phyloP scores from a whole-genome alignment of 1,140 invertebrate genomes.

The Panonychus citri region DNA sequence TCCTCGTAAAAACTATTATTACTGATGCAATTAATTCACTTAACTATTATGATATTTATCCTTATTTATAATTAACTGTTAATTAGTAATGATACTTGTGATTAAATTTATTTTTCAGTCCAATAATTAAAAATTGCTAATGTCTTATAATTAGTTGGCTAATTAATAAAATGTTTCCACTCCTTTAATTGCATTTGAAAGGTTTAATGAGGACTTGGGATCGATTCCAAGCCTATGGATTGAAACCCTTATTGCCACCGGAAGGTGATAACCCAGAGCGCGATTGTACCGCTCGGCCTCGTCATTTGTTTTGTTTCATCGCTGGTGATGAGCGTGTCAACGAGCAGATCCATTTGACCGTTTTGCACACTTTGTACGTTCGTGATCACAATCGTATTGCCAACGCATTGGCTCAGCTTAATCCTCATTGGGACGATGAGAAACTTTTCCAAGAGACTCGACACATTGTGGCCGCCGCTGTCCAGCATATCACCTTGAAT shows the following conservation, averaged over 20 bases:
- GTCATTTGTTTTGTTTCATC: constrained; percentile 43
- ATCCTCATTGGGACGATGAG: constrained; percentile 29
- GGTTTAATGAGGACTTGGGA: constrained; percentile 14
- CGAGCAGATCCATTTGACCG: constrained; percentile 26
- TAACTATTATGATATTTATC: no score
- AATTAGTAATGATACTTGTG: no score
- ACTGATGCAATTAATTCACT: no score
- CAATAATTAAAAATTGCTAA: no score
- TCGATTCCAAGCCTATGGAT: constrained; percentile 48
- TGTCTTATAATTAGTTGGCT: no score
- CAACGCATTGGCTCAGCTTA: constrained; percentile 38
- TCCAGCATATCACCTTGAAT: constrained; percentile 28
- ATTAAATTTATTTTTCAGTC: no score
- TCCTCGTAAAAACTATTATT: no score
- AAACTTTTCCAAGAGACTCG: constrained; percentile 28
- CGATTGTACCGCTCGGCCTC: constrained; percentile 54
- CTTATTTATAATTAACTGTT: no score
- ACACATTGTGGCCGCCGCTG: constrained; percentile 24
- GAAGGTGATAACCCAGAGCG: constrained; percentile 71
- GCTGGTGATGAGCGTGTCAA: constrained; percentile 29
- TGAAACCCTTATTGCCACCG: constrained; percentile 63
- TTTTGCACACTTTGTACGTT: constrained; percentile 27
- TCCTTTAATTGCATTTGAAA: neutral
- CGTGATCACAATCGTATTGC: constrained; percentile 40
- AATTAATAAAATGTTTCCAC: no score